These are phyloP conservation scores for Stegana nigrithorax DNA, from an alignment of 2,888 invertebrate genomes.

Conservation along the genomic window DNA sequence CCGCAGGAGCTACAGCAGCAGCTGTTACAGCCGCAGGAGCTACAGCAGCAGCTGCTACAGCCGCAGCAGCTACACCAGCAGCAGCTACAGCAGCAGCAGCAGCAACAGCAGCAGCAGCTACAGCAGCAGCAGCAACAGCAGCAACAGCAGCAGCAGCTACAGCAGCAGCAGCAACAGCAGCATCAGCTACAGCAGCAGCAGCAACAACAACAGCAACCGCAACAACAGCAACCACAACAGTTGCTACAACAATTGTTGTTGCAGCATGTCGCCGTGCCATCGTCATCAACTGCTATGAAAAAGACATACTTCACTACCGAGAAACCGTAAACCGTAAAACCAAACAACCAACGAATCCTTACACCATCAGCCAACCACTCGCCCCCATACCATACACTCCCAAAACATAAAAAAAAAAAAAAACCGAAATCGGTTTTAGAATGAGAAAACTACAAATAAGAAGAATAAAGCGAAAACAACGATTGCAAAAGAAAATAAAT, in stretches of 20 bases:
- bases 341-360: too few species aligned
- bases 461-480: too few species aligned
- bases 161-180: conserved; percentile 1
- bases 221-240: conserved; percentile 22
- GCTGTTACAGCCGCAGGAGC: background rate
- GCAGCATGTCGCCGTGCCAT: background rate
- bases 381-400: too few species aligned
- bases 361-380: too few species aligned
- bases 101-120: background rate
- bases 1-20: background rate
- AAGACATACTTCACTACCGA: conserved; percentile 10
- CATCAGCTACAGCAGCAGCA: conserved; percentile 16
- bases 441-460: too few species aligned
- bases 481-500: too few species aligned
- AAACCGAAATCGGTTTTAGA: too few species aligned
- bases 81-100: background rate
- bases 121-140: conserved; percentile 2
- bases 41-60: background rate
- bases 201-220: conserved; percentile 27
- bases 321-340: too few species aligned
- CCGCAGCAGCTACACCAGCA: too few species aligned
- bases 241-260: conserved; percentile 4
- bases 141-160: conserved; percentile 1
- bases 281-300: background rate
- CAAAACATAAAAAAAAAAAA: too few species aligned